Evolutionary conservation across 2,113 vertebrate genomes (phyloP), one percentile per base, ranked within the genome.

Genomic region (Mesitornis unicolor): DNA sequence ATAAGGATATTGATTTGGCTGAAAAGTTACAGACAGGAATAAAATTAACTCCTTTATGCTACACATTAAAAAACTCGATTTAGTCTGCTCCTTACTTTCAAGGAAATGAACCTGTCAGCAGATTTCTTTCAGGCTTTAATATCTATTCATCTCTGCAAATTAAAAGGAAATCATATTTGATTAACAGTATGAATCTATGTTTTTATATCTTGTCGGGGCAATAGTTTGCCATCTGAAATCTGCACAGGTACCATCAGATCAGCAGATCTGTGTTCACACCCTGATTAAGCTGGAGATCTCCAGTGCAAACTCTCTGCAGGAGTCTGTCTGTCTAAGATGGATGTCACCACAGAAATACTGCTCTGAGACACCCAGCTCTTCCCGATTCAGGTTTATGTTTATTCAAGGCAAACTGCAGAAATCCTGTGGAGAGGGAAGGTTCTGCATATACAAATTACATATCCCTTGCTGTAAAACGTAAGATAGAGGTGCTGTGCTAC

Each of bases 401-500:
- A 2, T 36, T 22, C n/a, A 57, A 77, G 54, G 48, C 64, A 68
- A 17, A 47, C 17, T 60, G 13, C 53, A 69, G 70, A 86, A 83
- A 40, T 43, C n/a, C 31, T 61, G 24, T 54, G 19, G 21, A 35
- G 26, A 51, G 11, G n/a, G 12, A 76, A 68, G 26, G 3, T 9
- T 82, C 48, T 4, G 1, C 28, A 7, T 45, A 3, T 17, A 20
- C 8, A 11, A 42, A 26, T n/a, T 21, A 18, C 14, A 4, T 42
- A 8, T 7, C 53, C 16, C 8, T 68, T 35, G 25, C 50, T 36
- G 1, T 67, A 2, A 26, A 56, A 22, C 7, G 6, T 4, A 57
- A 9, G 20, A 56, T 48, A 28, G 11, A 90, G 18, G n/a, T 0
- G 1, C 6, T 1, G 0, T 33, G 16, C 53, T 86, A 47, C 18